These are phyloP conservation scores for Polyommatus icarus DNA, from an alignment of 2,888 invertebrate genomes.

Conservation along the genomic window DNA sequence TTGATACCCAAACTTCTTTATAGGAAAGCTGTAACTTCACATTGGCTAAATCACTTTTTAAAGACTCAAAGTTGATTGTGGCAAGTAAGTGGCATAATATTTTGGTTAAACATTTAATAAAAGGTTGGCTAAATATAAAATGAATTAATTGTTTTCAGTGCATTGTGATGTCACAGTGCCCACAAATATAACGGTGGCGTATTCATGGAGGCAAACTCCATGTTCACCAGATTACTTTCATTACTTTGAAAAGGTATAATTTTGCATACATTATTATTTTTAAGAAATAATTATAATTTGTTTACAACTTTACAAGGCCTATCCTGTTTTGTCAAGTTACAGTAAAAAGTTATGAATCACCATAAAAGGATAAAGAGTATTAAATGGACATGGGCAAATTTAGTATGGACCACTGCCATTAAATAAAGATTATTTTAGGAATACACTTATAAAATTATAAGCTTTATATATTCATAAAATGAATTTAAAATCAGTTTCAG, in stretches of 20 bases:
- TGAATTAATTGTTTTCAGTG: conserved; percentile 49
- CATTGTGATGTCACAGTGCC: conserved; percentile 60
- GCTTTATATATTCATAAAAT: too few species aligned
- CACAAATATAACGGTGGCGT: conserved; percentile 60
- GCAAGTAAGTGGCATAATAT: conserved; percentile 77
- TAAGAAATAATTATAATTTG: background rate
- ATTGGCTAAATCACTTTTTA: conserved; percentile 84
- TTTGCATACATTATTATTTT: background rate
- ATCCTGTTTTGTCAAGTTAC: too few species aligned
- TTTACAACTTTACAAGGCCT: background rate
- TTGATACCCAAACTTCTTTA: conserved; percentile 38
- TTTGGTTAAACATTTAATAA: background rate
- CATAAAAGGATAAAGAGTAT: background rate
- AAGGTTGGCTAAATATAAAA: background rate
- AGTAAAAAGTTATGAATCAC: background rate
- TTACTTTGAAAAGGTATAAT: conserved; percentile 67
- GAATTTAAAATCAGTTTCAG: too few species aligned
- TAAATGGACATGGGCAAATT: background rate
- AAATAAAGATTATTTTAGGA: too few species aligned
- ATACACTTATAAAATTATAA: too few species aligned
- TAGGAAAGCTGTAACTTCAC: conserved; percentile 70
- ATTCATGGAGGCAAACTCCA: conserved; percentile 56
- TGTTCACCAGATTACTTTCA: conserved; percentile 74
- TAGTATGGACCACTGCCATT: too few species aligned
- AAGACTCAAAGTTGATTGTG: conserved; percentile 85